A percentile compares a stretch with the other conserved stretches of the same genome.
phyloP scores from a whole-genome alignment of 2,888 invertebrate species.

The Euplexia lucipara region DNA sequence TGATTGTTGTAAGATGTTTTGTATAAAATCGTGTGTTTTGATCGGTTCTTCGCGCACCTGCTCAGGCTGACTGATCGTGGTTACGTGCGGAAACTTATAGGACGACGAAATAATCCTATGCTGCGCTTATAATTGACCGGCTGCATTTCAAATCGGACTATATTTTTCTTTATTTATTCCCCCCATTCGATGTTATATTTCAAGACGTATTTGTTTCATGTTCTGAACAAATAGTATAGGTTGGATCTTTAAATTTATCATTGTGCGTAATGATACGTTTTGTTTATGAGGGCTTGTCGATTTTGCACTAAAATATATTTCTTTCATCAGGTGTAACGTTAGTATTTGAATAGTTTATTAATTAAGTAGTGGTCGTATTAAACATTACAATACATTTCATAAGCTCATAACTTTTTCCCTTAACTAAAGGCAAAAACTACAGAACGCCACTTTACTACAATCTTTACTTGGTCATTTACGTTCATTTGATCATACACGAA shows the following conservation, averaged over 20 bases:
- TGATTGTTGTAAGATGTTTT: constrained; percentile 55
- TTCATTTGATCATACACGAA: too few relatives aligned
- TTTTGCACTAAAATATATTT: constrained; percentile 5
- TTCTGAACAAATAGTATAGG: constrained; percentile 40
- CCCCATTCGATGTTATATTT: constrained; percentile 43
- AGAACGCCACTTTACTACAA: too few relatives aligned
- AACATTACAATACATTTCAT: too few relatives aligned
- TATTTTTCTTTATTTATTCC: constrained; percentile 48
- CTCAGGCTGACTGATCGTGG: constrained; percentile 78
- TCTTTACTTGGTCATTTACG: too few relatives aligned
- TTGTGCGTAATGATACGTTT: constrained; percentile 26
- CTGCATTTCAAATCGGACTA: constrained; percentile 54
- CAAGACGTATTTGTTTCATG: constrained; percentile 52
- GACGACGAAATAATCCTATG: constrained; percentile 68
- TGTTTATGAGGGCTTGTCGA: constrained; percentile 23
- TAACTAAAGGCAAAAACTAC: too few relatives aligned
- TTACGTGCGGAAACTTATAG: constrained; percentile 74
- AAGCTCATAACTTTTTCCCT: too few relatives aligned
- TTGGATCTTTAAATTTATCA: constrained; percentile 17
- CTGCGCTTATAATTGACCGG: constrained; percentile 59
- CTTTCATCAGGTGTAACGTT: not conserved
- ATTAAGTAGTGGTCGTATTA: not conserved
- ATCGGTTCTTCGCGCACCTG: constrained; percentile 77
- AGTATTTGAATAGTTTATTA: constrained; percentile 3
- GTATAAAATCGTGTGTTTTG: constrained; percentile 59